Percentiles rank a stretch among this genome's conserved stretches.
Conservation (phyloP, 2,113 vertebrate genomes). For the Picathartes gymnocephalus region DNA sequence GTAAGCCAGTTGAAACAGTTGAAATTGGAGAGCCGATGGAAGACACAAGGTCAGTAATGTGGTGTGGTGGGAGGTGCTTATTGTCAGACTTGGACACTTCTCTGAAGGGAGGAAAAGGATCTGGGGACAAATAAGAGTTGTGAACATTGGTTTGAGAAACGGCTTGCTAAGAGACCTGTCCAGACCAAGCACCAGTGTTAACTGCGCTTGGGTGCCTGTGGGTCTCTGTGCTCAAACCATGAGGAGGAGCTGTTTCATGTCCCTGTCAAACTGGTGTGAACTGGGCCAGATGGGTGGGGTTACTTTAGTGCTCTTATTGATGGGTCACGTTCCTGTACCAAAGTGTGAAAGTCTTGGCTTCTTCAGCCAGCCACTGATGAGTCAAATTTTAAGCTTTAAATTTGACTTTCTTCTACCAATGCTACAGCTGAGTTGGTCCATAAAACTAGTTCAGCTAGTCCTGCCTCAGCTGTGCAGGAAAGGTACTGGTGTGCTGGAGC, state of each 20-base stretch:
- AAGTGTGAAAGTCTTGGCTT: accelerated
- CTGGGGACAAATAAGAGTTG: accelerated
- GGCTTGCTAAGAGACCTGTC: accelerated
- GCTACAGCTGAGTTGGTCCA: accelerated
- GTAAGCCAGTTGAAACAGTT: accelerated
- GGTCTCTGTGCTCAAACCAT: accelerated
- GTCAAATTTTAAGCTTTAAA: not conserved
- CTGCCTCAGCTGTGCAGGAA: accelerated
- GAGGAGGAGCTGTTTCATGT: accelerated
- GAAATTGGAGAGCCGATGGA: accelerated
- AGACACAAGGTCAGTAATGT: accelerated
- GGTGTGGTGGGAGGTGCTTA: accelerated
- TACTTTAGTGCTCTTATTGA: accelerated
- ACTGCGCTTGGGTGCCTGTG: accelerated
- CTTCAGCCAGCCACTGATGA: accelerated
- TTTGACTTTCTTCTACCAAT: accelerated
- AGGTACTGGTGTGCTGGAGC: not conserved
- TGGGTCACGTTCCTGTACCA: accelerated
- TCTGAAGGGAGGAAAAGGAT: too few species aligned
- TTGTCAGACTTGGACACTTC: accelerated
- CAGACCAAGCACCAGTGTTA: accelerated
- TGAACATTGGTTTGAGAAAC: accelerated
- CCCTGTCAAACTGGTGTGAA: accelerated
- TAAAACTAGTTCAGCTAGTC: accelerated
- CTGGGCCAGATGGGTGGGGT: accelerated